These are phyloP conservation scores for Ahaetulla prasina DNA, from an alignment of 2,113 vertebrate species.

Conservation along the genomic window DNA sequence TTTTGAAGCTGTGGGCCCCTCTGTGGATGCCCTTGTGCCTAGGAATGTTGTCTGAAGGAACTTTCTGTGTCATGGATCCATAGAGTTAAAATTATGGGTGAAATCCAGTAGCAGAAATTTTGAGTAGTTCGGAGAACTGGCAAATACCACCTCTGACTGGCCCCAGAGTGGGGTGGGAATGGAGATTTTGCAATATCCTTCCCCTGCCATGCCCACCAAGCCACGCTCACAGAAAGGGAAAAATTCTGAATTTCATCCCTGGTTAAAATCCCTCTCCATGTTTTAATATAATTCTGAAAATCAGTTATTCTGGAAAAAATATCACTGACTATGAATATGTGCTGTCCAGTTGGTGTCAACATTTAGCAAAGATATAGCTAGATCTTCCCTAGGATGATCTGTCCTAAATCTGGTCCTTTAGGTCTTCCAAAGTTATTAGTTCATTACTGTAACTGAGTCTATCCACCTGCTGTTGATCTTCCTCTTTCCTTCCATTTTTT, in stretches of 20 bases:
- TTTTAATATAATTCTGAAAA: conserved; percentile 4
- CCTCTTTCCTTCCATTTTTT: not conserved
- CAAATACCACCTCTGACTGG: too few species aligned
- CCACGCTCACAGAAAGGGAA: too few species aligned
- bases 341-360: not conserved
- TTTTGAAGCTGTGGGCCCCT: not conserved
- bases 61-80: not conserved
- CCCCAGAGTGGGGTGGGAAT: too few species aligned
- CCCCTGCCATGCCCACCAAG: too few species aligned
- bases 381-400: not conserved
- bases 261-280: not conserved
- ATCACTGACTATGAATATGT: not conserved
- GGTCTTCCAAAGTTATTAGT: not conserved
- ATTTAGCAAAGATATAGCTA: not conserved
- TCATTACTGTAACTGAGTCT: not conserved
- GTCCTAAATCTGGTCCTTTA: not conserved
- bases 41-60: not conserved
- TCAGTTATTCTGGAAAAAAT: not conserved
- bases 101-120: too few species aligned
- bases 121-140: too few species aligned
- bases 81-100: not conserved
- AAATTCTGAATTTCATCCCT: too few species aligned
- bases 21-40: not conserved
- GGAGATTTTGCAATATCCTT: too few species aligned
- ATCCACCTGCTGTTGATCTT: not conserved